A percentile compares a stretch with the other conserved stretches of the same genome.
These are phyloP conservation scores for Clepsis dumicolana DNA, from an alignment of 2,888 invertebrate species.

Conservation along the genomic window DNA sequence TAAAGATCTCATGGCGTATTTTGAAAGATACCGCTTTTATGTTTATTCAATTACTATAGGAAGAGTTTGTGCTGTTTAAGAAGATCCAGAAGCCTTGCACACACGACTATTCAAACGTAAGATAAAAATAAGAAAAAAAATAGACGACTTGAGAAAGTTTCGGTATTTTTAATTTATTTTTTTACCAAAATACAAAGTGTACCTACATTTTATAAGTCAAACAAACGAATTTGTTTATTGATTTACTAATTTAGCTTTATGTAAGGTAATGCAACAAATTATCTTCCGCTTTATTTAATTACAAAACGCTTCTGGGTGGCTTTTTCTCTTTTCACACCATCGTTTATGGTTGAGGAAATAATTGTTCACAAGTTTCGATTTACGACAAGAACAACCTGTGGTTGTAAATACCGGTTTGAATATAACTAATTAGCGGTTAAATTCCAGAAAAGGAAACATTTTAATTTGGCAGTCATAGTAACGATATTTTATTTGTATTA, in stretches of 20 bases:
- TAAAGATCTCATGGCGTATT: too few relatives aligned
- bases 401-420: background rate
- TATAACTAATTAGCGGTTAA: background rate
- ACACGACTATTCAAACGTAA: too few relatives aligned
- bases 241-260: background rate
- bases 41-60: too few relatives aligned
- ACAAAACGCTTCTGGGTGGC: conserved; percentile 1
- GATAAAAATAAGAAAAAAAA: too few relatives aligned
- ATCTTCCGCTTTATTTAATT: background rate
- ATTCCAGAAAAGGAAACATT: background rate
- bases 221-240: background rate
- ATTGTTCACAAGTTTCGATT: conserved; percentile 7
- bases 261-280: background rate
- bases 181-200: too few relatives aligned
- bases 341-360: background rate
- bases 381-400: background rate
- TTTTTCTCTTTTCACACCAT: background rate
- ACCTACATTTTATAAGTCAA: background rate
- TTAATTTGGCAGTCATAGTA: background rate
- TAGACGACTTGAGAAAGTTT: too few relatives aligned
- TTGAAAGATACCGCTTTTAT: too few relatives aligned
- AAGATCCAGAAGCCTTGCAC: too few relatives aligned
- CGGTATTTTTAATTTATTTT: too few relatives aligned
- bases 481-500: too few relatives aligned
- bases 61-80: too few relatives aligned